These are phyloP conservation scores for Epizoanthus illoricatus DNA, from an alignment of 92 coral and sea anemone species.

Conservation along the genomic window DNA sequence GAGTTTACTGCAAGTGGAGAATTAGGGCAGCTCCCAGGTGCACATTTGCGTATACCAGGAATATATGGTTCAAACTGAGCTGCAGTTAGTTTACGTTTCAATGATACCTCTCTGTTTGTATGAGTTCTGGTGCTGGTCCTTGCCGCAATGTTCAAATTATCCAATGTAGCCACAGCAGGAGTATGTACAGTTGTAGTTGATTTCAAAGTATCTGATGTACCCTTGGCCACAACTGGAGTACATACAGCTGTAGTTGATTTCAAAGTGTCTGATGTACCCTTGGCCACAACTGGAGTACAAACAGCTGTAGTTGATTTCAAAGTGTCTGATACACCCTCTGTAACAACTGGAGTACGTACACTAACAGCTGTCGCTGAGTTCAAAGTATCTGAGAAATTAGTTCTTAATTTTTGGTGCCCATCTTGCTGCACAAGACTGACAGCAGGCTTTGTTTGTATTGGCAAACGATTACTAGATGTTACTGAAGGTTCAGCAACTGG, in stretches of 20 bases:
- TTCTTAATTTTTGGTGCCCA: too few relatives aligned
- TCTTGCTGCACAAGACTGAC: too few relatives aligned
- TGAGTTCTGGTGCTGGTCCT: background rate
- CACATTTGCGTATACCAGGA: constrained; percentile 67
- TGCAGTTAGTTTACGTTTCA: constrained; percentile 38
- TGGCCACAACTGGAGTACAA: background rate
- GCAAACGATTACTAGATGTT: background rate
- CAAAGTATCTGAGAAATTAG: background rate
- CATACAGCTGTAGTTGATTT: background rate
- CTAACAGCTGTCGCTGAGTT: background rate
- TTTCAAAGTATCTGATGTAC: background rate
- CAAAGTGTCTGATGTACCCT: background rate
- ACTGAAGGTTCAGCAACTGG: background rate
- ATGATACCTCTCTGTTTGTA: constrained; percentile 9
- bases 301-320: background rate
- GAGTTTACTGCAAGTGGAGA: constrained; percentile 25
- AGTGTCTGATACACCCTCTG: background rate
- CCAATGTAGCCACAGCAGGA: background rate
- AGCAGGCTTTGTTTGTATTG: background rate
- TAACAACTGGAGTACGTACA: background rate
- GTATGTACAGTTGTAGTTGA: background rate
- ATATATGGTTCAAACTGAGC: constrained; percentile 83
- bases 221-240: background rate
- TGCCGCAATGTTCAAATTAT: background rate
- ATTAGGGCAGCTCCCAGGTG: constrained; percentile 16